phyloP scores from a whole-genome alignment of 2,888 invertebrate species.

The Melitaea athalia region DNA sequence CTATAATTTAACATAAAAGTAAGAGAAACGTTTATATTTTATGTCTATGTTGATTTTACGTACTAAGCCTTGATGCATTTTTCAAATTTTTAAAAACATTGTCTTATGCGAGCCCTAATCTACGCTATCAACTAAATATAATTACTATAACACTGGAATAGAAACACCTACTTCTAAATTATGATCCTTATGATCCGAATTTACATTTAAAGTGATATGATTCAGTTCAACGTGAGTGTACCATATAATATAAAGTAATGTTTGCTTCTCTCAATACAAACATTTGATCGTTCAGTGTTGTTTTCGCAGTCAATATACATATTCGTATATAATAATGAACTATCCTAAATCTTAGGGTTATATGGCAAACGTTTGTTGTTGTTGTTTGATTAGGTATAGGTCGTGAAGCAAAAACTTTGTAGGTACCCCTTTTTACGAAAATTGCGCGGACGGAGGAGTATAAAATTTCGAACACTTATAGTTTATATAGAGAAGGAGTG shows the following conservation, averaged over 20 bases:
- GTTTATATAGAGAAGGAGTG: too few species aligned
- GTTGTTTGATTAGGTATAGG: too few species aligned
- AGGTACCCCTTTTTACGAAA: too few species aligned
- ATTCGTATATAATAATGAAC: background rate
- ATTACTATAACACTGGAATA: conserved; percentile 42
- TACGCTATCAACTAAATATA: conserved; percentile 18
- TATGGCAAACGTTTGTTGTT: background rate
- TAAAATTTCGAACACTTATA: too few species aligned
- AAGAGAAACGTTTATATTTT: too few species aligned
- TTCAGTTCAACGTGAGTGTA: conserved; percentile 51
- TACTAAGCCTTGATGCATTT: too few species aligned
- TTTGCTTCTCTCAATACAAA: conserved; percentile 32
- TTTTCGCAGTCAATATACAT: conserved; percentile 15
- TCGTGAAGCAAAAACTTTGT: too few species aligned
- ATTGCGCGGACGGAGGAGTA: too few species aligned
- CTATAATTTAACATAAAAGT: too few species aligned
- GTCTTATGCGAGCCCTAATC: background rate
- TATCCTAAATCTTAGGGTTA: background rate
- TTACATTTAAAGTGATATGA: conserved; percentile 74
- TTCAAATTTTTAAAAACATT: too few species aligned
- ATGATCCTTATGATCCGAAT: conserved; percentile 56
- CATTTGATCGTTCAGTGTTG: conserved; percentile 27
- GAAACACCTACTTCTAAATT: conserved; percentile 42
- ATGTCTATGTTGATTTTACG: too few species aligned
- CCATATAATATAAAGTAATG: conserved; percentile 25